These are phyloP conservation scores for Acanthurus lineatus DNA, from an alignment of 2,797 vertebrate species.

Conservation along the genomic window DNA sequence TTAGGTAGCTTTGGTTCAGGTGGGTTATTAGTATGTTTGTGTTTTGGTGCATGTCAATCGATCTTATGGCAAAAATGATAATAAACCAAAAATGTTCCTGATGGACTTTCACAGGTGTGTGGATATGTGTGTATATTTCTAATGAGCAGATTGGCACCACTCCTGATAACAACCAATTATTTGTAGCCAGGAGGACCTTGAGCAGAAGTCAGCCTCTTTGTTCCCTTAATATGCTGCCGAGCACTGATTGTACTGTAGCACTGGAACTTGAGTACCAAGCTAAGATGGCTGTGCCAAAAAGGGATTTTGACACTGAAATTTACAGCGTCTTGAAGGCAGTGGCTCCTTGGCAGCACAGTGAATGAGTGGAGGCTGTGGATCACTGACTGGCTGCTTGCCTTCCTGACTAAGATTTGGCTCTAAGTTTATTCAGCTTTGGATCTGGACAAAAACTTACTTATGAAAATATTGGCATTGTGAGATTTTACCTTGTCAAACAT, in stretches of 20 bases:
- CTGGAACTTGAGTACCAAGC: constrained; percentile 44
- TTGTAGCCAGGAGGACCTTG: constrained; percentile 34
- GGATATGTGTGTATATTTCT: too few relatives aligned
- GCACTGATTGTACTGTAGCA: constrained; percentile 15
- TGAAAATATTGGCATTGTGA: constrained; percentile 53
- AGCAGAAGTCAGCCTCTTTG: not conserved
- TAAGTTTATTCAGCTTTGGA: constrained; percentile 65
- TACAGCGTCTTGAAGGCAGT: constrained; percentile 35
- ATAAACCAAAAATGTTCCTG: too few relatives aligned
- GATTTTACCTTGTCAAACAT: constrained; percentile 51
- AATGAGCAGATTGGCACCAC: not conserved
- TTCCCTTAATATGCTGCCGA: constrained; percentile 24
- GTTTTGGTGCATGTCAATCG: too few relatives aligned
- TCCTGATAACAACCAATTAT: constrained; percentile 14
- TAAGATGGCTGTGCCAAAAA: constrained; percentile 33
- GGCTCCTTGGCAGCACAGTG: constrained; percentile 43
- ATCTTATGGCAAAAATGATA: too few relatives aligned
- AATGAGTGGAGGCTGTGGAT: constrained; percentile 42
- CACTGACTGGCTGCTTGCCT: constrained; percentile 43
- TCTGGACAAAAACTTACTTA: constrained; percentile 45
- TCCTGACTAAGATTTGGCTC: constrained; percentile 45
- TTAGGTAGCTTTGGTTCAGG: too few relatives aligned
- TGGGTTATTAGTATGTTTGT: too few relatives aligned
- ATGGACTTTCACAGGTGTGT: too few relatives aligned
- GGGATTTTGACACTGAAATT: constrained; percentile 46